Percentiles rank a stretch among this genome's conserved stretches.
phyloP scores from a whole-genome alignment of 2,888 invertebrate species.

The Polyommatus iphigenia region DNA sequence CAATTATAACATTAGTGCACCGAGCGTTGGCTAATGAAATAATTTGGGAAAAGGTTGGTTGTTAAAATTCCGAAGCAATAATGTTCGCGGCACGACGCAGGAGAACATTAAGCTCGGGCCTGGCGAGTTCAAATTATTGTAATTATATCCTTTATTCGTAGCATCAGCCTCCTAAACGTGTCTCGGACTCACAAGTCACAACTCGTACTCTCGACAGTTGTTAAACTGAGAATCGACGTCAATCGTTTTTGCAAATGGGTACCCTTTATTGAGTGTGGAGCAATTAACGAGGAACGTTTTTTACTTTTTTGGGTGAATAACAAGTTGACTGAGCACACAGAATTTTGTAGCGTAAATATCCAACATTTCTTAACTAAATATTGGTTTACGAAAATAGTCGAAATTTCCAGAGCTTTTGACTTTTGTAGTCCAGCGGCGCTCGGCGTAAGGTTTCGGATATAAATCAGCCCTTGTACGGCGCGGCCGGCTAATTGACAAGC shows the following conservation, averaged over 20 bases:
- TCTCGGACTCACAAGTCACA: slow-evolving; percentile 41
- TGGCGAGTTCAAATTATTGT: slow-evolving; percentile 39
- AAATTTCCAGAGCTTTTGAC: background rate
- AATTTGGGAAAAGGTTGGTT: background rate
- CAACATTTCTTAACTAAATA: background rate
- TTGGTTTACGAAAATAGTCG: background rate
- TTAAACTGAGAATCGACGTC: background rate
- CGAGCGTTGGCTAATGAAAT: background rate
- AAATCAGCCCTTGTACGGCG: slow-evolving; percentile 40
- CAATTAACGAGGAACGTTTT: background rate
- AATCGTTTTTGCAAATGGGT: background rate
- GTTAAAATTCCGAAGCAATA: slow-evolving; percentile 13
- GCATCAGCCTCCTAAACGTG: slow-evolving; percentile 36
- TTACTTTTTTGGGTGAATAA: background rate
- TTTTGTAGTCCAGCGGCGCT: slow-evolving; percentile 23
- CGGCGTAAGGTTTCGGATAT: slow-evolving; percentile 34
- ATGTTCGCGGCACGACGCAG: slow-evolving; percentile 30
- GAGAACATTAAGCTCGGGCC: slow-evolving; percentile 19
- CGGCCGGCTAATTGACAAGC: slow-evolving; percentile 42
- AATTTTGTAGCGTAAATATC: background rate
- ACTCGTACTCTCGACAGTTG: slow-evolving; percentile 44
- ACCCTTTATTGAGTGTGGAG: background rate
- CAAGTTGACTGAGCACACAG: background rate
- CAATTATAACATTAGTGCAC: background rate
- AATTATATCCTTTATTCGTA: slow-evolving; percentile 38